Percentiles rank a stretch among this genome's conserved stretches.
These are phyloP conservation scores for Gerris lacustris DNA, from an alignment of 2,888 invertebrate genomes.

Conservation along the genomic window DNA sequence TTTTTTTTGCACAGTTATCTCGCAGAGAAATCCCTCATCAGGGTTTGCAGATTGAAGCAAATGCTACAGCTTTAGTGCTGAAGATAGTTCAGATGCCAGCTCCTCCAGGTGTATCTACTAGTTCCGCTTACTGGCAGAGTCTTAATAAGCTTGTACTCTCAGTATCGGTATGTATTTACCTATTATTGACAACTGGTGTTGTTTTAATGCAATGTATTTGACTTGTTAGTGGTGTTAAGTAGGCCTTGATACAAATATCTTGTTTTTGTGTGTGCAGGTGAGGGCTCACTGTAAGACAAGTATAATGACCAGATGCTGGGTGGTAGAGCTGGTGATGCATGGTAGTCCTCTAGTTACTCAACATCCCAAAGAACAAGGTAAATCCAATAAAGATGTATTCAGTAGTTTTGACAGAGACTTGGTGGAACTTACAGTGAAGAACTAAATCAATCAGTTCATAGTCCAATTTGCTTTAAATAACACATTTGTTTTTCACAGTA, in stretches of 20 bases:
- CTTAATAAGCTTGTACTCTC: slow-evolving; percentile 68
- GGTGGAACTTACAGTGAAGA: background rate
- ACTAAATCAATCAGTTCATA: background rate
- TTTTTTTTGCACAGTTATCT: slow-evolving; percentile 47
- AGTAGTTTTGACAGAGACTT: slow-evolving; percentile 2
- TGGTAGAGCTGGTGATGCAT: slow-evolving; percentile 78
- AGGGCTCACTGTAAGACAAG: slow-evolving; percentile 37
- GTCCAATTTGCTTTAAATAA: background rate
- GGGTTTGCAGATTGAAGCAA: slow-evolving; percentile 83
- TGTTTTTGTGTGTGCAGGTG: background rate
- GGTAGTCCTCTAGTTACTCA: slow-evolving; percentile 66
- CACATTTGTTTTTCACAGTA: too few species aligned
- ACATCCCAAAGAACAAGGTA: slow-evolving; percentile 71
- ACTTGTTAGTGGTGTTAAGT: background rate
- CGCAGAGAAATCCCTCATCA: slow-evolving; percentile 77
- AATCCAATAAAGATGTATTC: slow-evolving; percentile 8
- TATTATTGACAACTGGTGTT: background rate
- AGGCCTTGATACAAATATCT: background rate
- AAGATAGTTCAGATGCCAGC: slow-evolving; percentile 65
- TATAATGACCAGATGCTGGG: slow-evolving; percentile 49
- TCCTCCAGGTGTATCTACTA: slow-evolving; percentile 39
- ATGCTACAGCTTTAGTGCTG: slow-evolving; percentile 72
- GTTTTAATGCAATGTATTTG: slow-evolving; percentile 45
- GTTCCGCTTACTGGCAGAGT: slow-evolving; percentile 49
- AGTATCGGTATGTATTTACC: slow-evolving; percentile 44